Base-by-base conservation (phyloP, 2,797 vertebrate genomes). In the Hemitrygon akajei region DNA sequence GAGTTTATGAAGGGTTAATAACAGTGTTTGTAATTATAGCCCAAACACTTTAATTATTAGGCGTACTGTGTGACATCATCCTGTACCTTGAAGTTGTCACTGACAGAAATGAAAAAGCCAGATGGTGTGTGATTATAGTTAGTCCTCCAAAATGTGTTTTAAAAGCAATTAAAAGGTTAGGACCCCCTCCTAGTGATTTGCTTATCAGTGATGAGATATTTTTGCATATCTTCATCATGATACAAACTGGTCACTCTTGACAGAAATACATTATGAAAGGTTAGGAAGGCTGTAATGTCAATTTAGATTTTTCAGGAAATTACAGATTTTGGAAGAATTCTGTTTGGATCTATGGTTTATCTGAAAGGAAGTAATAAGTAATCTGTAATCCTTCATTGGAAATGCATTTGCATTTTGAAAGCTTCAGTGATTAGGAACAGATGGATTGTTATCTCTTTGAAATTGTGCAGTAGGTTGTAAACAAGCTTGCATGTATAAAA, bases 251-350 rank as follows among this genome's bases (percentile, higher is more conserved):
- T 93, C 37, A 40, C 71, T 56, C 69, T 71, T 76, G 69, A 76
- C 40, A 93, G 76, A 71, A 56, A 66, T 40, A 75, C 76, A 56
- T 75, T 75, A 75, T 76, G 40, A 76, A 93, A 47, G 37, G 10
- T 93, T 37, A 93, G 71, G 12, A 73, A 37, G 69, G 91, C 69
- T 75, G 66, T 16, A 93, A 76, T 76, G 76, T 76, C 71, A 76
- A 76, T 14, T 93, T 93, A n/a, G 73, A 63, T 86, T 94, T 66
- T 95, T 95, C 95, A 84, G 93, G 66, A 77, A 84, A 82, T 92
- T 77, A 73, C 91, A 94, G 79, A 92, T 47, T 25, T 80, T 40
- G 56, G 2, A n/a, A 69, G 63, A 79, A 5, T 30, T 47, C 89
- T 91, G 1, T 34, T 91, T 71, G 40, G 93, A 77, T 80, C 71